A percentile compares a stretch with the other conserved stretches of the same genome.
phyloP scores from a whole-genome alignment of 1,140 invertebrate genomes.

The Pantala flavescens region DNA sequence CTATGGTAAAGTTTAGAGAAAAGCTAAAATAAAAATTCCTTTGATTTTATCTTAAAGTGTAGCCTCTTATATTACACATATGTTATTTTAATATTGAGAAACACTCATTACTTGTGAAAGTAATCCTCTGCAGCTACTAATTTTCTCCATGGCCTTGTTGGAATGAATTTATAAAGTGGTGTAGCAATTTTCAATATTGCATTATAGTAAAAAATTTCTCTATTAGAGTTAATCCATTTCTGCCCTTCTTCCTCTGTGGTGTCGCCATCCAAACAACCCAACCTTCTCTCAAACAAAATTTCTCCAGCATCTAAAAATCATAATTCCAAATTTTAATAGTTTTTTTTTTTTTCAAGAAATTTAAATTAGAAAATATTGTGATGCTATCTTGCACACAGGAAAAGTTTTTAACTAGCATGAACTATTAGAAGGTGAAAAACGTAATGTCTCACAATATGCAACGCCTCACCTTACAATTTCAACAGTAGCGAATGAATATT shows the following conservation, averaged over 20 bases:
- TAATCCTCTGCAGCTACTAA: slow-evolving; percentile 34
- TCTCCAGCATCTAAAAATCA: slow-evolving; percentile 37
- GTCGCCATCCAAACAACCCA: slow-evolving; percentile 34
- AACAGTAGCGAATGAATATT: too few relatives aligned
- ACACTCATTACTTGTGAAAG: slow-evolving; percentile 30
- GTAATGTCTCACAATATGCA: too few relatives aligned
- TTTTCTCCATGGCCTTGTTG: slow-evolving; percentile 32
- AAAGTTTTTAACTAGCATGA: too few relatives aligned
- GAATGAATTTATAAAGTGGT: slow-evolving; percentile 35
- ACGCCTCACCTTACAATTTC: too few relatives aligned
- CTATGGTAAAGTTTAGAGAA: slow-evolving; percentile 19
- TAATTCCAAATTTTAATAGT: background rate
- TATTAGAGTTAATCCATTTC: slow-evolving; percentile 35
- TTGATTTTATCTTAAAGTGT: too few relatives aligned
- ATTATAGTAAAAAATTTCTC: slow-evolving; percentile 35
- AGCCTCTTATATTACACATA: too few relatives aligned
- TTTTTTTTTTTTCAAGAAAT: too few relatives aligned
- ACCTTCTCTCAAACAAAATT: slow-evolving; percentile 38
- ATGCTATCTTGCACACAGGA: too few relatives aligned
- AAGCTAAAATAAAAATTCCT: too few relatives aligned
- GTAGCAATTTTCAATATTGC: slow-evolving; percentile 35
- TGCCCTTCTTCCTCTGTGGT: slow-evolving; percentile 26
- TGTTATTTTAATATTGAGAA: slow-evolving; percentile 17
- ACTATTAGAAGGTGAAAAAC: too few relatives aligned
- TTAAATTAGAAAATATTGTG: too few relatives aligned